Evolutionary conservation across 2,113 vertebrate species (phyloP), one percentile per base, ranked within the genome.

Genomic region (Psephotus haematonotus): DNA sequence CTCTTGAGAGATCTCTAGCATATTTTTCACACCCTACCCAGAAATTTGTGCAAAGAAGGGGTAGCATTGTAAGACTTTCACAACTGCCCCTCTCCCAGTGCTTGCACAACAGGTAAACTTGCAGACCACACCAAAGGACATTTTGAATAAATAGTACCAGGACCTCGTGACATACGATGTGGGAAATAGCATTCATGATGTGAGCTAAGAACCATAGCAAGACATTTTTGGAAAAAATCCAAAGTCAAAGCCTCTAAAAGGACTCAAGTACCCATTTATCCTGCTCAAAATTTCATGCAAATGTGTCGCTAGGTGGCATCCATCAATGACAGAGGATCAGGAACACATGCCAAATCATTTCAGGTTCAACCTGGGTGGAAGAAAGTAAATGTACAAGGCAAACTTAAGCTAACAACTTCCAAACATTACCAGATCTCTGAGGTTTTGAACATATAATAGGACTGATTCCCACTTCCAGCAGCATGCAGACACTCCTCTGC

Each of bases 241-340:
- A 18, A 83, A 91, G 44, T 37, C 37, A 71, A 77, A 77, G 13
- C 76, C 76, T 55, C 68, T 62, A 92, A 93, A 96, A 94, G 29
- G 68, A 90, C 68, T 86, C 60, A 92, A 77, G 31, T 55, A 71
- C 85, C 57, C 65, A 69, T 86, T 94, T 80, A 72, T 55, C 50
- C 50, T 74, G 50, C 64, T 93, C 68, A 82, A 92, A 90, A 95
- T 60, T 80, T 59, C 75, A 82, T 63, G 70, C 52, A 90, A 93
- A 87, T 74, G 71, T 76, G 93, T 88, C 52, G 47, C 43, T 84
- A 86, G 63, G 62, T 74, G 68, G 63, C 29, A 82, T 94, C 86
- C 82, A 65, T 91, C 89, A 89, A 65, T 69, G 65, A 72, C 75
- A 67, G 50, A 83, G 50, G 68, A 94, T 67, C 35, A 85, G 71